Percentiles rank a stretch among this genome's conserved stretches.
Conservation (phyloP, 2,888 invertebrate genomes). For the Lasius fuliginosus region DNA sequence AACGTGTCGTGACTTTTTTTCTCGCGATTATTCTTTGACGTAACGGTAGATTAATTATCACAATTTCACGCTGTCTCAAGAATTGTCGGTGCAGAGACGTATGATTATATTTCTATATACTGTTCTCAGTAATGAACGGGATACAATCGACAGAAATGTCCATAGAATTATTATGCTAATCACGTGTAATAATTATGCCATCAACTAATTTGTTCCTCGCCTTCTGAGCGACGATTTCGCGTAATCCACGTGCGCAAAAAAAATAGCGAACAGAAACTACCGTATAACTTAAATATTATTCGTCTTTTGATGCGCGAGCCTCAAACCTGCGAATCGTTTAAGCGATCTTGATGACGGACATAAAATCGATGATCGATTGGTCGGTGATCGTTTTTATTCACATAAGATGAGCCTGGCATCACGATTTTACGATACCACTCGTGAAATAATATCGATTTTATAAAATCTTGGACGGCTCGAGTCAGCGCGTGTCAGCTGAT, state of each 20-base stretch:
- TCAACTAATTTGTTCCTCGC: constrained; percentile 58
- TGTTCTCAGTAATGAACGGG: too few relatives aligned
- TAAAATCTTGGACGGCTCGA: constrained; percentile 43
- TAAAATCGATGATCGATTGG: constrained; percentile 72
- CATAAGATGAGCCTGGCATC: constrained; percentile 35
- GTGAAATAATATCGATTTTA: constrained; percentile 34
- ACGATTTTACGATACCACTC: constrained; percentile 62
- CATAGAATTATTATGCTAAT: constrained; percentile 54
- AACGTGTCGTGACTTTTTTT: not conserved
- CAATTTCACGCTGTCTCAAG: not conserved
- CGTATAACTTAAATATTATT: constrained; percentile 69
- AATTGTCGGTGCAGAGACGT: not conserved
- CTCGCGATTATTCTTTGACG: not conserved
- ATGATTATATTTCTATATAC: too few relatives aligned
- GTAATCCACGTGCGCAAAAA: not conserved
- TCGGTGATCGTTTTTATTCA: constrained; percentile 66
- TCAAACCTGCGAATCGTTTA: constrained; percentile 30
- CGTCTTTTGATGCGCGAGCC: constrained; percentile 49
- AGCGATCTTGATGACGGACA: constrained; percentile 52
- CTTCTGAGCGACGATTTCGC: not conserved
- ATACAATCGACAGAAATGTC: constrained; percentile 44
- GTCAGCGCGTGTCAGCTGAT: not conserved
- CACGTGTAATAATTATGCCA: constrained; percentile 70
- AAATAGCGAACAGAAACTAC: constrained; percentile 25
- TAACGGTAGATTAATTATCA: not conserved